These are phyloP conservation scores for Tupiocoris notatus DNA, from an alignment of 2,888 invertebrate species.

Conservation along the genomic window DNA sequence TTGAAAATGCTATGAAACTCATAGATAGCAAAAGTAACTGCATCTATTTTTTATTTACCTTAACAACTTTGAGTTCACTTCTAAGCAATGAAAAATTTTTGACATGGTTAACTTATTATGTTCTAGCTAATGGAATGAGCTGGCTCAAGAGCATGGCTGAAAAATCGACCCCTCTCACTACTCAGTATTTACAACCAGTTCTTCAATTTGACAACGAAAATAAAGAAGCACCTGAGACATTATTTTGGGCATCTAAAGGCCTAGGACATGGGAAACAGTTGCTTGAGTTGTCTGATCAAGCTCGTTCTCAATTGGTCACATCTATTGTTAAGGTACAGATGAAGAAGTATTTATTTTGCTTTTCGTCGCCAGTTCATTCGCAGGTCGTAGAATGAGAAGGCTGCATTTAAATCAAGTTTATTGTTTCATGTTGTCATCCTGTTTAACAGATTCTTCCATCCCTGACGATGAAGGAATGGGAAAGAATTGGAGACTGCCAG, in stretches of 20 bases:
- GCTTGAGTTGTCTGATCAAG: neutral
- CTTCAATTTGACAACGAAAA: neutral
- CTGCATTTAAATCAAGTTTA: neutral
- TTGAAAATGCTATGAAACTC: slow-evolving; percentile 17
- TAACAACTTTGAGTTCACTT: too few species aligned
- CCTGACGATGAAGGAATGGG: slow-evolving; percentile 40
- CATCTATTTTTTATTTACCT: too few species aligned
- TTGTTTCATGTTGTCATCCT: neutral
- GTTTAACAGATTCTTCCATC: slow-evolving; percentile 41
- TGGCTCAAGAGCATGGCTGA: slow-evolving; percentile 30
- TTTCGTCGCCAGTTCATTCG: too few species aligned
- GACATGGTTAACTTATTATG: too few species aligned
- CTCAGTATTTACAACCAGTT: neutral
- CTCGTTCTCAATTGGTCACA: slow-evolving; percentile 25
- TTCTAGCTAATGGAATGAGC: slow-evolving; percentile 13
- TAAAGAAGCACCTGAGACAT: neutral
- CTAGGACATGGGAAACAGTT: slow-evolving; percentile 20
- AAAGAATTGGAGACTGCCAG: slow-evolving; percentile 23
- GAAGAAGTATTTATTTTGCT: too few species aligned
- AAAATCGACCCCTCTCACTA: slow-evolving; percentile 26
- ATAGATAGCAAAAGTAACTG: neutral
- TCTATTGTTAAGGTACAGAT: slow-evolving; percentile 31
- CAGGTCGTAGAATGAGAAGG: neutral
- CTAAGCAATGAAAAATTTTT: too few species aligned
- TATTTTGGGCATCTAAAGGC: slow-evolving; percentile 19